Evolutionary conservation across 2,113 vertebrate species (phyloP), one percentile per base, ranked within the genome.

Genomic region (Rhipidura dahli): DNA sequence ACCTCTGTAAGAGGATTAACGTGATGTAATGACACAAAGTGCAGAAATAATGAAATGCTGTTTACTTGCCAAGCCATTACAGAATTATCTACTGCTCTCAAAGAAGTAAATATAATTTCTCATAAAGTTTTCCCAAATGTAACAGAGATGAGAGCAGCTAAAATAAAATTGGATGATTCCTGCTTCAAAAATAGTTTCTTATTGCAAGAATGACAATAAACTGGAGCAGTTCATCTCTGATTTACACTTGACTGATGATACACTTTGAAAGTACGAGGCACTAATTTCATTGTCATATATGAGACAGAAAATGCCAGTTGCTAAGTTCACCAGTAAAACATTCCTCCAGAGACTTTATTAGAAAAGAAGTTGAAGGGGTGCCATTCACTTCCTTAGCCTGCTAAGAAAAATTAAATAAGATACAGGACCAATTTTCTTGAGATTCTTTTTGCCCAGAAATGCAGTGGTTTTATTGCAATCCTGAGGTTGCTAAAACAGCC

Each of bases 61-160:
- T 72, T 82, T 89, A 68, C 26, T 75, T 82, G 89, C 40, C 65
- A 91, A 94, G 33, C 15, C 42, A 26, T 85, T 65, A 72, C 18
- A 89, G 83, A 84, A 76, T 66, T 91, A 87, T 63, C 37, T 72
- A 35, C 69, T 76, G 37, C 20, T 3, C 4, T 49, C 8, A 1
- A 92, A 91, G 69, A 93, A 95, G 40, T 49, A 90, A 86, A 90
- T 69, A 71, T 3, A 70, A 84, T 71, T 87, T 82, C 57, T 84
- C 3, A 3, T 56, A 65, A 92, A 66, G 16, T 72, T 89, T 90
- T 76, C 68, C 54, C 53, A 61, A 76, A 61, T 23, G 24, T 31
- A 84, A 50, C 31, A 54, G 33, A 65, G 18, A 53, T 68, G 42
- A 96, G 40, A 64, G 12, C 17, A 70, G 19, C 22, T 88, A 87